phyloP scores from a whole-genome alignment of 2,113 vertebrate species.

The Reinhardtius hippoglossoides region DNA sequence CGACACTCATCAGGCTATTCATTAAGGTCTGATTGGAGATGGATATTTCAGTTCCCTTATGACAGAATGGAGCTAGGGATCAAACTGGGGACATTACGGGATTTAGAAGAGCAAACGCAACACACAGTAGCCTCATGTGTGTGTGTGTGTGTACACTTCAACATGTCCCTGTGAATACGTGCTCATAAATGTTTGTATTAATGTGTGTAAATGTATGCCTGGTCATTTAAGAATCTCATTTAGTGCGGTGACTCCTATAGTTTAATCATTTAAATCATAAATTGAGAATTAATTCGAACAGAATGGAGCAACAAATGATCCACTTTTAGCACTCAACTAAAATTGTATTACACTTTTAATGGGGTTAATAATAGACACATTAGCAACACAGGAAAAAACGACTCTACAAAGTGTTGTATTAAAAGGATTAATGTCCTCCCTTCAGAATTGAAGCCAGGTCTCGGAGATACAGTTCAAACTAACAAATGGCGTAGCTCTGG shows the following conservation, averaged over 20 bases:
- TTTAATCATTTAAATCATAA: slow-evolving; percentile 78
- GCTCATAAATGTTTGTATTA: slow-evolving; percentile 62
- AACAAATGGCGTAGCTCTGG: slow-evolving; percentile 74
- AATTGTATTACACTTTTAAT: slow-evolving; percentile 80
- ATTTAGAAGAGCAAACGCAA: slow-evolving; percentile 59
- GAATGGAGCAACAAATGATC: slow-evolving; percentile 76
- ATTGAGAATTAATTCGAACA: slow-evolving; percentile 78
- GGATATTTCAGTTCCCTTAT: slow-evolving; percentile 76
- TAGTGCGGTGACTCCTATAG: slow-evolving; percentile 51
- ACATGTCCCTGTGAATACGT: slow-evolving; percentile 32
- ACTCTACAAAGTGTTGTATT: slow-evolving; percentile 77
- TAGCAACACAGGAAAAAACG: slow-evolving; percentile 70
- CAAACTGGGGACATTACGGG: slow-evolving; percentile 70
- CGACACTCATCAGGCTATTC: slow-evolving; percentile 79
- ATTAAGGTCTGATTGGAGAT: slow-evolving; percentile 81
- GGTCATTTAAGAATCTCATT: slow-evolving; percentile 60
- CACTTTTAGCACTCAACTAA: slow-evolving; percentile 75
- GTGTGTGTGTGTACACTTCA: slow-evolving; percentile 32
- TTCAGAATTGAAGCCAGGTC: slow-evolving; percentile 62
- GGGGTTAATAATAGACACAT: slow-evolving; percentile 80
- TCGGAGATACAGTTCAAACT: slow-evolving; percentile 72
- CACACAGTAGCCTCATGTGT: slow-evolving; percentile 25
- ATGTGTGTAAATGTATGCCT: slow-evolving; percentile 62
- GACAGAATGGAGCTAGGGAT: slow-evolving; percentile 75
- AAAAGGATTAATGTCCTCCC: slow-evolving; percentile 79